A percentile compares a stretch with the other conserved stretches of the same genome.
phyloP scores from a whole-genome alignment of 2,113 vertebrate species.

The Psilopsiagon aymara region DNA sequence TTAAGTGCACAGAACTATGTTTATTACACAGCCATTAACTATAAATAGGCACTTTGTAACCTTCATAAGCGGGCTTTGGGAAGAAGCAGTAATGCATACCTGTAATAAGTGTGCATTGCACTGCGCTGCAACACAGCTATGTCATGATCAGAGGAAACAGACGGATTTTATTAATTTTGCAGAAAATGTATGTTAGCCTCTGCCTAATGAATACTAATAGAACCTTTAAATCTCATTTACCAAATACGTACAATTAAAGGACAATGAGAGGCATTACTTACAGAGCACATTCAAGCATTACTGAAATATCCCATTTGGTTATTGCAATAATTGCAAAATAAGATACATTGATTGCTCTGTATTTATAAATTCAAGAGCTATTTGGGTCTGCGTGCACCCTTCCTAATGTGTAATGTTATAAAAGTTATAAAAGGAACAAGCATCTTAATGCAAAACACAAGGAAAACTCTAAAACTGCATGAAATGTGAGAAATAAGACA shows the following conservation, averaged over 20 bases:
- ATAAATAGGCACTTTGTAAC: background rate
- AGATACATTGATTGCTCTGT: slow-evolving; percentile 32
- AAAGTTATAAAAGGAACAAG: slow-evolving; percentile 22
- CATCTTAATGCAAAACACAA: background rate
- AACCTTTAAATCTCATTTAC: slow-evolving; percentile 59
- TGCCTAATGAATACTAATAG: slow-evolving; percentile 65
- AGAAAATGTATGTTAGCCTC: background rate
- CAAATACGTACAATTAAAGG: slow-evolving; percentile 47
- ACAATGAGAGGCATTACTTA: slow-evolving; percentile 65
- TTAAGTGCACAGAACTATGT: background rate
- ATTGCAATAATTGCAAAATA: slow-evolving; percentile 47
- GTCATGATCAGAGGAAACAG: background rate
- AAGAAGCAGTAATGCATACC: background rate
- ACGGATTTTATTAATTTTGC: background rate
- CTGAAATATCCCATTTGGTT: slow-evolving; percentile 42
- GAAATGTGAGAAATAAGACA: slow-evolving; percentile 25
- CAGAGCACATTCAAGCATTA: slow-evolving; percentile 28
- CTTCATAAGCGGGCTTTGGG: background rate
- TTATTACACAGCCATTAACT: background rate
- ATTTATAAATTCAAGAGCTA: slow-evolving; percentile 55
- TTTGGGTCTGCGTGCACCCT: background rate
- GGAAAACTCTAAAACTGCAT: slow-evolving; percentile 26
- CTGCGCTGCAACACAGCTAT: background rate
- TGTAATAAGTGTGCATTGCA: background rate
- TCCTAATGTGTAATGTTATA: background rate